These are phyloP conservation scores for Drosophila athabasca DNA, from an alignment of 1,140 invertebrate genomes.

Conservation along the genomic window DNA sequence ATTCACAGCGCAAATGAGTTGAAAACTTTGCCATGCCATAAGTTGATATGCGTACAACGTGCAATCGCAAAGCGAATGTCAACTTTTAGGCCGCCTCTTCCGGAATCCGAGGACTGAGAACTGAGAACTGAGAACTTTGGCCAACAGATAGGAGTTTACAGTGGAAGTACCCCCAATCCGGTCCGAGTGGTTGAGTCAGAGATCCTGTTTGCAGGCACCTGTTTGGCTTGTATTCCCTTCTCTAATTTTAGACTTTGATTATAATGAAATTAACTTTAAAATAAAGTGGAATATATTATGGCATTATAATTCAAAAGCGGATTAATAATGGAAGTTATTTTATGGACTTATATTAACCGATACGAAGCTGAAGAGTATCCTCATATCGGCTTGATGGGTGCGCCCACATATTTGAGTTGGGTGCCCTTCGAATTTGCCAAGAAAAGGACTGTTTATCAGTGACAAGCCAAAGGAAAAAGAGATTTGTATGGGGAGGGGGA, in stretches of 20 bases:
- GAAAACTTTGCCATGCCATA: slow-evolving; percentile 78
- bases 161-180: background rate
- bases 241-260: background rate
- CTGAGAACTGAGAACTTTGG: slow-evolving; percentile 48
- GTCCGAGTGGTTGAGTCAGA: slow-evolving; percentile 9
- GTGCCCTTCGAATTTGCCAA: background rate
- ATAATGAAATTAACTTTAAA: no score
- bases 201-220: no score
- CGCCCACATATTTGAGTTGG: slow-evolving; percentile 11
- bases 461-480: slow-evolving; percentile 43
- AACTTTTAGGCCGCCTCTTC: slow-evolving; percentile 56
- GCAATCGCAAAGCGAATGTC: slow-evolving; percentile 61
- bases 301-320: no score
- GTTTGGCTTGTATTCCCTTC: no score
- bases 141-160: slow-evolving; percentile 45
- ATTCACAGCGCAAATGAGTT: slow-evolving; percentile 80
- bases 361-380: slow-evolving; percentile 36
- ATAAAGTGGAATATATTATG: no score
- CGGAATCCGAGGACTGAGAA: slow-evolving; percentile 44
- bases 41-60: slow-evolving; percentile 57
- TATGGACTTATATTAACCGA: no score
- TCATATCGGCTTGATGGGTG: slow-evolving; percentile 15
- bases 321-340: no score
- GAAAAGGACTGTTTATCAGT: slow-evolving; percentile 53
- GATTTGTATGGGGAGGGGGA: slow-evolving; percentile 21